phyloP scores from a whole-genome alignment of 2,113 vertebrate genomes.

The Columba livia region DNA sequence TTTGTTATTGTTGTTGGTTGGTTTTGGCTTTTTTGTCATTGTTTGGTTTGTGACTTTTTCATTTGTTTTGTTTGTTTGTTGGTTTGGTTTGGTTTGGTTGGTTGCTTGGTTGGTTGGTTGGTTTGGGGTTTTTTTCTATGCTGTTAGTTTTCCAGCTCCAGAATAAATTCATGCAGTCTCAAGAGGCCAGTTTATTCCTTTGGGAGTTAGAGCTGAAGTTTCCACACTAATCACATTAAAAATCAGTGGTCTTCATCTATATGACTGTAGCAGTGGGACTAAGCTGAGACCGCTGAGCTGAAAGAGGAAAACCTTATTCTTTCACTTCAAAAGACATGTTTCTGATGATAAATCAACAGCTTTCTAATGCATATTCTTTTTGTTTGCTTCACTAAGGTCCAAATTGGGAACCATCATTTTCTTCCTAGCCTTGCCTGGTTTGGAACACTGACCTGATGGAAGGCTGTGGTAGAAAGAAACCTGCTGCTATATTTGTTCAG shows the following conservation, averaged over 20 bases:
- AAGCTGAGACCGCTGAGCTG: not conserved
- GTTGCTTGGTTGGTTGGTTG: too few relatives aligned
- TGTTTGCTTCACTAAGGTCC: not conserved
- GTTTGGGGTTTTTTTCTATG: not conserved
- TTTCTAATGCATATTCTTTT: not conserved
- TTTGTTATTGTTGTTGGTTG: not conserved
- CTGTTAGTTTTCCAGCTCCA: not conserved
- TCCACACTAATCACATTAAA: not conserved
- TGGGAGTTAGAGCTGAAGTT: not conserved
- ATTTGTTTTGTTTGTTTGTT: too few relatives aligned
- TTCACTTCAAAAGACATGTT: not conserved
- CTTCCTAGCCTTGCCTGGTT: not conserved
- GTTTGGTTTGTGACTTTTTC: too few relatives aligned
- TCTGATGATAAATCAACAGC: not conserved
- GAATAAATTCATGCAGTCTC: not conserved
- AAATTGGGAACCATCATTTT: not conserved
- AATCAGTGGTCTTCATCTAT: not conserved
- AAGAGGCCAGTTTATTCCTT: not conserved
- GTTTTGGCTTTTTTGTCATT: too few relatives aligned
- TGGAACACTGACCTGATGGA: not conserved
- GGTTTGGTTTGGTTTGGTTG: too few relatives aligned
- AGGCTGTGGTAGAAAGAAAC: too few relatives aligned
- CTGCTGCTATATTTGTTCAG: not conserved
- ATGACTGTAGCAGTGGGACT: not conserved
- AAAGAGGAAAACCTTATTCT: not conserved